Evolutionary conservation across 1,140 invertebrate species (phyloP), one percentile per base, ranked within the genome.

Genomic region (Polypedilum pembai): DNA sequence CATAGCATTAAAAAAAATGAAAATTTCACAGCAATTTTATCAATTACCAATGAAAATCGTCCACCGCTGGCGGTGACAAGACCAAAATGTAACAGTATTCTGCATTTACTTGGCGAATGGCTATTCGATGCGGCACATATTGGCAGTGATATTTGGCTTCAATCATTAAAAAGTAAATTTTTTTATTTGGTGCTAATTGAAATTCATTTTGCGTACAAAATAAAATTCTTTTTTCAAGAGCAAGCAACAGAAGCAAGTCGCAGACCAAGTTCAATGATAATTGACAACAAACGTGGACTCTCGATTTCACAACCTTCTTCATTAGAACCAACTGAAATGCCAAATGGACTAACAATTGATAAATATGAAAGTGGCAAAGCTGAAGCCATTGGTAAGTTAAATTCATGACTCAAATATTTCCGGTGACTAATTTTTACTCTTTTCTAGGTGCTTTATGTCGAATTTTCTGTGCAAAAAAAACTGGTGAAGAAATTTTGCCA

Each of bases 41-140:
- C 82, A 75, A 85, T 88, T 74, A 84, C 83, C 41, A 81, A 84
- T 73, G 86, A 87, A 74, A 79, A 83, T 63, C 85, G 88, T 77
- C 86, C 86, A 74, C 86, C 89, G 5, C 82, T 93, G 75, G 90
- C 92, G n/a, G 86, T 88, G 40, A 84, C 87, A 21, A 86, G 95
- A 74, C 94, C 96, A 8, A 94, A 93, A 79, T 95, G 94, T 76
- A 87, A 87, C 78, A 74, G 73, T 40, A 92, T 98, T 82, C 86
- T 98, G 40, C 95, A 98, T 84, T 83, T 98, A 74, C 98, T 98
- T 84, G 96, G 96, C 12, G 91, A 95, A 80, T 98, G 96, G 96
- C 84, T 98, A 41, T 98, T 98, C 83, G 95, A 98, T 83, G 95
- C 95, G 33, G 92, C 95, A 21, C 89, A 96, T 78, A 92, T 96